Base-by-base conservation (phyloP, 2,113 vertebrate genomes). In the Triplophysa tibetana region DNA sequence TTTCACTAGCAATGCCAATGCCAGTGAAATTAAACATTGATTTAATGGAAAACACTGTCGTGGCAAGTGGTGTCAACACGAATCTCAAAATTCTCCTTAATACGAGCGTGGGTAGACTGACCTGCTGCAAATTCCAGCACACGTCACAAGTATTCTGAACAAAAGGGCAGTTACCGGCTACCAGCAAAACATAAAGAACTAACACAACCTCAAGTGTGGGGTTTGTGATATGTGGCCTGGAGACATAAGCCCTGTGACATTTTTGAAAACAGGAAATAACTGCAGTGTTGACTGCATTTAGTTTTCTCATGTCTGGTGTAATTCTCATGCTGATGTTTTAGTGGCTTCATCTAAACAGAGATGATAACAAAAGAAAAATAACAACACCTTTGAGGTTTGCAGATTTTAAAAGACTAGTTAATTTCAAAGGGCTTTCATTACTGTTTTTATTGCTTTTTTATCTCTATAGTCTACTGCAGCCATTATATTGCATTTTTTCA, bases 1-100 rank as follows among this genome's bases (percentile, higher is more conserved):
- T 63, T 75, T 45, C 43, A 41, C 62, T 17, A 48, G 58, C 56
- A 43, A 62, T 75, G 56, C 72, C 72, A 58, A 21, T n/a, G 38
- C 29, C 48, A 73, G 14, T 14, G 63, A 41, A 56, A 80, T 58
- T 60, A 74, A 80, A 64, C 70, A 60, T 80, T 67, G 33, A 74
- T 64, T 45, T 1, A 21, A 3, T 12, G 19, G 38, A 75, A 63
- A 75, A 60, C 38, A 26, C 17, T 48, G 48, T 65, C 68, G 23
- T 38, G 50, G 24, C 21, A 45, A 70, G 72, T 56, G 75, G 7
- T 72, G 68, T 82, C 81, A 45, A 29, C 76, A 24, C 69, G 67
- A 50, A 78, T 82, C 41, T 74, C 50, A 68, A 64, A 78, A 52
- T 67, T 68, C 65, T 24, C 33, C 63, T 3, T 14, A 60, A 41